phyloP scores from a whole-genome alignment of 2,797 vertebrate species.

The Eutrigla gurnardus region DNA sequence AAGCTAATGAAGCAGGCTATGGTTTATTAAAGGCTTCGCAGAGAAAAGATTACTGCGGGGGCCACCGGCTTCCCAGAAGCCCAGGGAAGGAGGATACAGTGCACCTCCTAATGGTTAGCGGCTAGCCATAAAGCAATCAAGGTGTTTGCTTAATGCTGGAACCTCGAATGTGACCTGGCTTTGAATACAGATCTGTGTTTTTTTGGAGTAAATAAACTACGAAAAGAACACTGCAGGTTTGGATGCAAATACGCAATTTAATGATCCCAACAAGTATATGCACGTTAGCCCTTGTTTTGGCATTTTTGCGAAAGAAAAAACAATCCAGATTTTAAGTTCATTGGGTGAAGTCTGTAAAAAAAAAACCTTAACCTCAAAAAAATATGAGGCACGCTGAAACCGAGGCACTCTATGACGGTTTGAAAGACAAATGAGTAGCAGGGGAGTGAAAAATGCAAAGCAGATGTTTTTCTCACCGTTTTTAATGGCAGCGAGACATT shows the following conservation, averaged over 20 bases:
- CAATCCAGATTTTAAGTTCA: slow-evolving; percentile 41
- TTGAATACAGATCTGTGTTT: slow-evolving; percentile 60
- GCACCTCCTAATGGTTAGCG: slow-evolving; percentile 62
- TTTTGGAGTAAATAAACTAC: slow-evolving; percentile 25
- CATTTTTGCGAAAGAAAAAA: slow-evolving; percentile 25
- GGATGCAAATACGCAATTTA: slow-evolving; percentile 13
- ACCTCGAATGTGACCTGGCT: slow-evolving; percentile 61
- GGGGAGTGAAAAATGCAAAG: slow-evolving; percentile 87
- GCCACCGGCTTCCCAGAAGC: slow-evolving; percentile 66
- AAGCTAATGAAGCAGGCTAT: slow-evolving; percentile 82
- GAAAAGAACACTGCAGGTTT: slow-evolving; percentile 5
- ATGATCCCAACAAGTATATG: slow-evolving; percentile 8
- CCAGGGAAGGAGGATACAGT: slow-evolving; percentile 57
- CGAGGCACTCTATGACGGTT: slow-evolving; percentile 72
- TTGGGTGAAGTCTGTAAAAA: slow-evolving; percentile 57
- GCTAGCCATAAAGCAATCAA: slow-evolving; percentile 74
- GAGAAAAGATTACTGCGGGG: slow-evolving; percentile 77
- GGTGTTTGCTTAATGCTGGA: slow-evolving; percentile 74
- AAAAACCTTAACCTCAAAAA: slow-evolving; percentile 55
- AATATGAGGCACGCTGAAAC: slow-evolving; percentile 66
- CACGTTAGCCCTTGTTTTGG: slow-evolving; percentile 26
- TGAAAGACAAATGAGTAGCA: slow-evolving; percentile 83
- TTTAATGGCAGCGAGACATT: slow-evolving; percentile 98
- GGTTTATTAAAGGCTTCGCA: slow-evolving; percentile 81
- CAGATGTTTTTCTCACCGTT: slow-evolving; percentile 91